Conservation (phyloP, 2,888 invertebrate genomes). For the Drosophila lacicola region DNA sequence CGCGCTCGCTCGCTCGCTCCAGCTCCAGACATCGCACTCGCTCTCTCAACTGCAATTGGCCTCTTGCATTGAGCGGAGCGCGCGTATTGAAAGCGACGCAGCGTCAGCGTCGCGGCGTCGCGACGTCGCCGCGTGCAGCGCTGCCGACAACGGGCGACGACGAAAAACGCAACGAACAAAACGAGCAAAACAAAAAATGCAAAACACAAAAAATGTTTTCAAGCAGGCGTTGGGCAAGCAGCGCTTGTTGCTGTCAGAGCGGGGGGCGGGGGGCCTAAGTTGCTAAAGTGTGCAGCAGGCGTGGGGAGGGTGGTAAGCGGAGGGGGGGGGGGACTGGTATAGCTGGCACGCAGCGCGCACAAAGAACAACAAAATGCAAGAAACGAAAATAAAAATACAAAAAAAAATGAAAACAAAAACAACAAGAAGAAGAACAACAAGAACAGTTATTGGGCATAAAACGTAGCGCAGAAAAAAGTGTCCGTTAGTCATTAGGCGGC, state of each 20-base stretch:
- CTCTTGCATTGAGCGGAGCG: slow-evolving; percentile 24
- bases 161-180: slow-evolving; percentile 78
- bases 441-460: slow-evolving; percentile 33
- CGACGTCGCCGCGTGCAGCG: slow-evolving; percentile 9
- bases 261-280: too few relatives aligned
- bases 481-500: slow-evolving; percentile 77
- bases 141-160: slow-evolving; percentile 8
- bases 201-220: slow-evolving; percentile 53
- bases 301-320: background rate
- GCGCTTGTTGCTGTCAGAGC: background rate
- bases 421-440: slow-evolving; percentile 22
- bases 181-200: slow-evolving; percentile 77
- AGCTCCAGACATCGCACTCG: background rate
- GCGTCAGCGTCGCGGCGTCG: slow-evolving; percentile 2
- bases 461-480: slow-evolving; percentile 54
- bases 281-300: too few relatives aligned
- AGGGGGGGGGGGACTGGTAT: background rate
- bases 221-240: slow-evolving; percentile 3
- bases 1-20: slow-evolving; percentile 26
- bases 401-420: slow-evolving; percentile 40
- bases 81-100: slow-evolving; percentile 9
- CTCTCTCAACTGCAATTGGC: slow-evolving; percentile 26
- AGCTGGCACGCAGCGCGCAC: slow-evolving; percentile 68
- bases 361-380: slow-evolving; percentile 39
- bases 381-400: slow-evolving; percentile 11